Conservation (phyloP, 2,113 vertebrate genomes). For the Sphaerodactylus townsendi region DNA sequence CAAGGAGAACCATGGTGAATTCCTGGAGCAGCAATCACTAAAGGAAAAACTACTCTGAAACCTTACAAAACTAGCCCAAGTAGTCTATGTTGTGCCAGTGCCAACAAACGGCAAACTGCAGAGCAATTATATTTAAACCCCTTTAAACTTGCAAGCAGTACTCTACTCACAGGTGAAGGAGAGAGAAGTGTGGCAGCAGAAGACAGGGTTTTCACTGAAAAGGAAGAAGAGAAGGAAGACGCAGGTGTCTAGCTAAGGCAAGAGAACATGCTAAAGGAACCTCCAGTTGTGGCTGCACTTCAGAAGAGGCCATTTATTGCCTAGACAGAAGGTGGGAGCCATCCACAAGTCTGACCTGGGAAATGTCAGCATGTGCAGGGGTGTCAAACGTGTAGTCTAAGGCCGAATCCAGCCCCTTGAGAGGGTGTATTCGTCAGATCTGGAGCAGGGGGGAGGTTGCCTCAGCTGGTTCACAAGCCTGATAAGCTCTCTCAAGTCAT, state of each 20-base stretch:
- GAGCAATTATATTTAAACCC: not conserved
- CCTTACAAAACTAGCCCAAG: not conserved
- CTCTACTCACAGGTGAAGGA: slow-evolving; percentile 11
- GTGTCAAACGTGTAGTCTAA: no score
- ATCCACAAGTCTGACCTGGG: not conserved
- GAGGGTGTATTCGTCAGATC: no score
- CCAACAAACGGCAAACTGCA: not conserved
- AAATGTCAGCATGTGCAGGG: no score
- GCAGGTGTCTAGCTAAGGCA: not conserved
- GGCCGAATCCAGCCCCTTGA: no score
- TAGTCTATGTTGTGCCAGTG: not conserved
- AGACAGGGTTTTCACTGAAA: slow-evolving; percentile 27
- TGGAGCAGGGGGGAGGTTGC: no score
- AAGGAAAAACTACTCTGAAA: not conserved
- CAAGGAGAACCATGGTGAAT: not conserved
- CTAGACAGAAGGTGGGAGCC: not conserved
- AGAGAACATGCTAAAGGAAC: not conserved
- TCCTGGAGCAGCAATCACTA: not conserved
- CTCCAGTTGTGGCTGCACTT: not conserved
- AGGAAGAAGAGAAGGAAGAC: not conserved
- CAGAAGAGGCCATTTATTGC: not conserved
- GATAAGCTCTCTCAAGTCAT: no score
- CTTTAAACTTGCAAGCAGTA: not conserved
- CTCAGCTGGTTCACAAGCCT: no score
- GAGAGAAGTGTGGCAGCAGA: slow-evolving; percentile 4